A percentile compares a stretch with the other conserved stretches of the same genome.
Evolutionary conservation across 1,140 invertebrate species (phyloP).

Genomic region (Drosophila mauritiana): DNA sequence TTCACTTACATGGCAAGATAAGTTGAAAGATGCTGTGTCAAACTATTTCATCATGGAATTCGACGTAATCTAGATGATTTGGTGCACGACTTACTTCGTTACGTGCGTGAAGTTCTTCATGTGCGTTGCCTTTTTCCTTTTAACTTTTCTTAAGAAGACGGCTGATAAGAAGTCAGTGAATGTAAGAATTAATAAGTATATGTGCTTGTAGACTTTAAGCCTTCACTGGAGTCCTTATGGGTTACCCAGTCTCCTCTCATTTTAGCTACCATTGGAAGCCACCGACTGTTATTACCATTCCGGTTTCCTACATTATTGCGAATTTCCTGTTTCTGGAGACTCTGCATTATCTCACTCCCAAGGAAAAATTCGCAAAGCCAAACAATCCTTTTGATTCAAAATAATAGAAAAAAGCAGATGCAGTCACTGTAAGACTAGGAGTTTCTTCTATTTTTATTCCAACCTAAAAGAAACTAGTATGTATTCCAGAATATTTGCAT

Average conservation of each 20-base stretch:
- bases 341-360: too few relatives aligned
- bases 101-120: slow-evolving; percentile 67
- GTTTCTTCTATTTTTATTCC: too few relatives aligned
- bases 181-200: not conserved
- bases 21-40: fast-evolving
- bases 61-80: slow-evolving; percentile 40
- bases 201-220: too few relatives aligned
- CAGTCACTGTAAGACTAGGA: too few relatives aligned
- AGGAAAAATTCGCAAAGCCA: too few relatives aligned
- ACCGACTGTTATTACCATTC: slow-evolving; percentile 88
- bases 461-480: too few relatives aligned
- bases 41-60: not conserved
- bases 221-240: slow-evolving; percentile 89
- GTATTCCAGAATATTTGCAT: not conserved
- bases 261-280: slow-evolving; percentile 88
- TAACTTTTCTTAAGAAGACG: slow-evolving; percentile 70
- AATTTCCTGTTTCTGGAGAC: too few relatives aligned
- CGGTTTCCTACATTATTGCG: slow-evolving; percentile 87
- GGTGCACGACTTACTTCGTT: slow-evolving; percentile 55
- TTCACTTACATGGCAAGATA: slow-evolving; percentile 50
- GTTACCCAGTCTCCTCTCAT: slow-evolving; percentile 89
- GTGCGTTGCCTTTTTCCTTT: slow-evolving; percentile 64
- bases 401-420: too few relatives aligned
- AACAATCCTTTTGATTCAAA: too few relatives aligned
- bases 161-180: slow-evolving; percentile 62